Base-by-base conservation (phyloP, 1,140 invertebrate genomes). In the Saccostrea echinata region DNA sequence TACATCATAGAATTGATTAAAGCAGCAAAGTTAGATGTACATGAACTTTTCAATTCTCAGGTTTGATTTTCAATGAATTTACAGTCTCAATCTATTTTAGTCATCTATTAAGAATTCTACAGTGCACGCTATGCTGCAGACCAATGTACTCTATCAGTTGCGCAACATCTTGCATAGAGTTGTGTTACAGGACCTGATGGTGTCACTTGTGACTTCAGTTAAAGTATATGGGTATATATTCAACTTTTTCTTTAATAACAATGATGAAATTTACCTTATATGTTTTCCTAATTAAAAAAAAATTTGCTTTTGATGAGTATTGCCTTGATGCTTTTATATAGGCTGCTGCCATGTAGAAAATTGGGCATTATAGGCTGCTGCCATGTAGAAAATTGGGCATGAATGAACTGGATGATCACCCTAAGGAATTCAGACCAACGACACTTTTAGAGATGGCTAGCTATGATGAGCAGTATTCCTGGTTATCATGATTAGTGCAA, bases 61-160 rank as follows among this genome's bases (percentile, higher is more conserved):
- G 9, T 64, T 13, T 64, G 57, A n/a, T 64, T 64, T 8, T 8
- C 21, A n/a, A n/a, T 64, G 18, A 21, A 21, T 24, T 64, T 64
- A 64, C 24, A 21, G 24, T 64, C 24, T 64, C 6, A 64, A n/a
- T 64, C 3, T n/a, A 64, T 64, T 64, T 24, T 64, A 64, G 57
- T 89, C 18, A 86, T 89, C 57, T 89, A 89, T 68, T 80, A 89
- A 51, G 24, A 84, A 33, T 89, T 89, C 71, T 89, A 89, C 81
- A 86, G 64, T 35, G 53, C 9, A 12, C 3, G 33, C 8, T 88
- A 84, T 33, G 80, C 52, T n/a, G 21, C 11, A 57, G 84, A 88
- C 24, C 21, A 35, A 83, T 84, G 87, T 18, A 85, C 87, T 33
- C 76, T 85, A n/a, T 35, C 84, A 88, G 30, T 35, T 88, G 18